Evolutionary conservation across 2,113 vertebrate genomes (phyloP).

Genomic region (Seriola quinqueradiata): DNA sequence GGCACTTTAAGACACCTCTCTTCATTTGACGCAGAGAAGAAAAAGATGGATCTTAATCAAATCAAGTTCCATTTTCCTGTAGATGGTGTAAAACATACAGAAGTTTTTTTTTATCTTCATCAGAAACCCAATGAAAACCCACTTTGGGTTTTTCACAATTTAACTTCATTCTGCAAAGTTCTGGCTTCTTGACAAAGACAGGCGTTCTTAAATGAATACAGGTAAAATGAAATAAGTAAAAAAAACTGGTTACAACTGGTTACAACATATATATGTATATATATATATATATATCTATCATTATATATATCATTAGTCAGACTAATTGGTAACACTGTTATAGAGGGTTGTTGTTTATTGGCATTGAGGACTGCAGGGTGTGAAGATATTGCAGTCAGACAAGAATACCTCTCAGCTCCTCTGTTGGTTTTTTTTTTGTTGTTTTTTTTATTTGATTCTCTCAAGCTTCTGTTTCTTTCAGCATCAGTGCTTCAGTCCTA

Average conservation of each 20-base stretch:
- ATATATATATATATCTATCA: too few relatives aligned
- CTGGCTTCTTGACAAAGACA: conserved; percentile 15
- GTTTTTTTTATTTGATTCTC: conserved; percentile 50
- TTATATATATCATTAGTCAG: conserved; percentile 35
- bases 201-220: not conserved
- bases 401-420: conserved; percentile 51
- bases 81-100: conserved; percentile 45
- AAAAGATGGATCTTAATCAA: conserved; percentile 69
- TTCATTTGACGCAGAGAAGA: conserved; percentile 37
- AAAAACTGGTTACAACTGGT: not conserved
- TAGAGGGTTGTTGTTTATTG: conserved; percentile 53
- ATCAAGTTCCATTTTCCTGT: conserved; percentile 65
- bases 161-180: conserved; percentile 37
- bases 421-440: not conserved
- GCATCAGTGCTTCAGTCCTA: conserved; percentile 60
- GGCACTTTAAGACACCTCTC: conserved; percentile 69
- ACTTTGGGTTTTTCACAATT: conserved; percentile 48
- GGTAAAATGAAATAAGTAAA: not conserved
- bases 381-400: conserved; percentile 70
- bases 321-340: conserved; percentile 40
- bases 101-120: conserved; percentile 28
- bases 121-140: conserved; percentile 50
- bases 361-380: conserved; percentile 50
- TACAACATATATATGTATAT: not conserved
- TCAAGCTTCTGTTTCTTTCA: conserved; percentile 65